Percentiles rank a stretch among this genome's conserved stretches.
phyloP scores from a whole-genome alignment of 1,140 invertebrate genomes.

The Ceratina japonica region DNA sequence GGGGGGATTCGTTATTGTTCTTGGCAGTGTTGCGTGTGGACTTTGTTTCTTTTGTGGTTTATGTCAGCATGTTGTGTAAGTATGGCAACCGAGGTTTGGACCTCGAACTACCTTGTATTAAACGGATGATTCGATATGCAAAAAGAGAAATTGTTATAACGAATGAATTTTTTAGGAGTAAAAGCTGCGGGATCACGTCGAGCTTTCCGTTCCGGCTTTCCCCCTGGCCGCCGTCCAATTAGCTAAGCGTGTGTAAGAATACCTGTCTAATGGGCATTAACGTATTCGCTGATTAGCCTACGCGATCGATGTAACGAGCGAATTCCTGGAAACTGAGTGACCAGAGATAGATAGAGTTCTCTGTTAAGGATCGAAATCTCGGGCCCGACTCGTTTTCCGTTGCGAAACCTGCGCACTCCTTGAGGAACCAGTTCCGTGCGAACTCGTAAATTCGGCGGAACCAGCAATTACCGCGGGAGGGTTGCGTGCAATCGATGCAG shows the following conservation, averaged over 20 bases:
- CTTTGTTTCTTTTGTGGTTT: background rate
- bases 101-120: too few relatives aligned
- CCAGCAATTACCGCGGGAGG: background rate
- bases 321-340: too few relatives aligned
- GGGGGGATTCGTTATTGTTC: background rate
- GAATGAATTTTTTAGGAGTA: constrained; percentile 14
- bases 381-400: background rate
- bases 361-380: background rate
- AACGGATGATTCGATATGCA: background rate
- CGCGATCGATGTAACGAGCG: background rate
- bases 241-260: background rate
- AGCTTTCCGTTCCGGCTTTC: constrained; percentile 6
- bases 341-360: background rate
- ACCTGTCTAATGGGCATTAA: background rate
- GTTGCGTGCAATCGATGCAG: background rate
- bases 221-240: constrained; percentile 16
- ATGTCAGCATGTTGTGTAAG: background rate
- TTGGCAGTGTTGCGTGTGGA: background rate
- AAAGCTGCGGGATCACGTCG: constrained; percentile 6
- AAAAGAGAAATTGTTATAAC: constrained; percentile 5
- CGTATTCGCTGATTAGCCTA: too few relatives aligned
- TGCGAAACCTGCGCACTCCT: background rate
- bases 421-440: background rate
- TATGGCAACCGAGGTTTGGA: too few relatives aligned
- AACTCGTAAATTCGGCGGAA: background rate